Evolutionary conservation across 2,888 invertebrate species (phyloP).

Genomic region (Caenorhabditis japonica): DNA sequence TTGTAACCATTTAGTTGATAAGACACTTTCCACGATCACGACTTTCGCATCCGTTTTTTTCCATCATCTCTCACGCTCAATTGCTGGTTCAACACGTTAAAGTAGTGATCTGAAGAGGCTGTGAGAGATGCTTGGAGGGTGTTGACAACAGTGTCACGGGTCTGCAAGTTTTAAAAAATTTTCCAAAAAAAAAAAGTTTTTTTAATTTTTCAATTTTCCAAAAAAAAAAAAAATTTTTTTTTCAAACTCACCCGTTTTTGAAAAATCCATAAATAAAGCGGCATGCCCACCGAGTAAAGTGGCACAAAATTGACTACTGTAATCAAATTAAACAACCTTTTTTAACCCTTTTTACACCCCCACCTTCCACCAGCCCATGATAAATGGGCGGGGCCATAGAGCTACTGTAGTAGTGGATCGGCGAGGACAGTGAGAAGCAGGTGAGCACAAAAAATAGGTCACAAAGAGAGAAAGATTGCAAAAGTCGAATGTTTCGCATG

Average conservation of each 20-base stretch:
- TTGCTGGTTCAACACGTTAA: slow-evolving; percentile 43
- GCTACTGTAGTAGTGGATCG: slow-evolving; percentile 36
- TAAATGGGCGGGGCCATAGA: slow-evolving; percentile 38
- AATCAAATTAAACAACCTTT: slow-evolving; percentile 10
- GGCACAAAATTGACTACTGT: slow-evolving; percentile 43
- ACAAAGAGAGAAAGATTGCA: slow-evolving; percentile 39
- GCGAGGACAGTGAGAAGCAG: slow-evolving; percentile 40
- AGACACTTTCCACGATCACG: too few relatives aligned
- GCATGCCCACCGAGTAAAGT: slow-evolving; percentile 44
- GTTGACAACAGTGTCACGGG: slow-evolving; percentile 34
- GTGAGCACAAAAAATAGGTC: slow-evolving; percentile 45
- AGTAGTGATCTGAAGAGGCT: slow-evolving; percentile 45
- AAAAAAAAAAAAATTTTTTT: too few relatives aligned
- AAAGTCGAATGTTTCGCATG: slow-evolving; percentile 41
- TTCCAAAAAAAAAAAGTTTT: background rate
- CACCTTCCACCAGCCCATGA: slow-evolving; percentile 44
- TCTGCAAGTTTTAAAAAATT: background rate
- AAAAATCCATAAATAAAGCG: slow-evolving; percentile 43
- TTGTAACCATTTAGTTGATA: too few relatives aligned
- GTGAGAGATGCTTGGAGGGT: slow-evolving; percentile 37
- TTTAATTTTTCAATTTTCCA: background rate
- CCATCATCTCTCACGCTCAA: slow-evolving; percentile 33
- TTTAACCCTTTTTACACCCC: background rate
- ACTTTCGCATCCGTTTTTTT: slow-evolving; percentile 12
- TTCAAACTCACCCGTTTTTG: slow-evolving; percentile 27